These are phyloP conservation scores for Corythucha ciliata DNA, from an alignment of 2,888 invertebrate species.

Conservation along the genomic window DNA sequence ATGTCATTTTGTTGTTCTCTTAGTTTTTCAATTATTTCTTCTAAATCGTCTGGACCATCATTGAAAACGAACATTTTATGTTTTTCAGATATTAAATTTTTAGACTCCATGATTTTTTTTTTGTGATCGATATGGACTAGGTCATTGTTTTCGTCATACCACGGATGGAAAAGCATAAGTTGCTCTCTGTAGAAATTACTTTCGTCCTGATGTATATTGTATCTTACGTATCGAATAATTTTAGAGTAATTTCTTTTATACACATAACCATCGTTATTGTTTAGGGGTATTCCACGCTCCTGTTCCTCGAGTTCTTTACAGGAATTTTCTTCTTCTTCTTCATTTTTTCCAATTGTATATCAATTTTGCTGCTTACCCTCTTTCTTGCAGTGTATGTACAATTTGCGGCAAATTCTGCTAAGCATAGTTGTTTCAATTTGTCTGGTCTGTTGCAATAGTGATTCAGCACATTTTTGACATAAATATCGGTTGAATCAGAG, in stretches of 20 bases:
- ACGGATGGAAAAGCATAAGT: constrained; percentile 34
- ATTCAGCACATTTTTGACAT: constrained; percentile 30
- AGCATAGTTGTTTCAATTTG: constrained; percentile 32
- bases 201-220: constrained; percentile 24
- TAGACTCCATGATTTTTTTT: neutral
- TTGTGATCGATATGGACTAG: constrained; percentile 18
- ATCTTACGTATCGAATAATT: constrained; percentile 20
- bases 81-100: neutral
- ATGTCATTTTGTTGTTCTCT: too few relatives aligned
- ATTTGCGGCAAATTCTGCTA: constrained; percentile 35
- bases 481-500: constrained; percentile 12
- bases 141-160: constrained; percentile 31
- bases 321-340: too few relatives aligned
- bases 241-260: constrained; percentile 5
- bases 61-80: neutral
- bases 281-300: too few relatives aligned
- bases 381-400: constrained; percentile 22
- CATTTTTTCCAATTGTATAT: too few relatives aligned
- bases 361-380: too few relatives aligned
- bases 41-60: too few relatives aligned
- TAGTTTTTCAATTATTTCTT: too few relatives aligned
- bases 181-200: constrained; percentile 33
- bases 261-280: too few relatives aligned
- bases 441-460: constrained; percentile 35
- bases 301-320: too few relatives aligned